Base-by-base conservation (phyloP, 2,113 vertebrate genomes). In the Oceanites oceanicus region DNA sequence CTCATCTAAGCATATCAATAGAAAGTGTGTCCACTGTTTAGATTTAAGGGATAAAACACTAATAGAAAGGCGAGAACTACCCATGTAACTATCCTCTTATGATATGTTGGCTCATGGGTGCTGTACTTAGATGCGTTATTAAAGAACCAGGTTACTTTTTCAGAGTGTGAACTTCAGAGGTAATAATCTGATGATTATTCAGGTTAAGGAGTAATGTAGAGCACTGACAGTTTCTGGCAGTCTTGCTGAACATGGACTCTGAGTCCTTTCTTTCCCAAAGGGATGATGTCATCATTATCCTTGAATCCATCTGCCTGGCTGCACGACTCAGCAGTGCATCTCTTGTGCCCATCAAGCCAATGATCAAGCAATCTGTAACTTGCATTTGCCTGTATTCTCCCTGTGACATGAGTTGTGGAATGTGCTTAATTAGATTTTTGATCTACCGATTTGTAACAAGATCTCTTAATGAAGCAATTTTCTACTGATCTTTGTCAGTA, bases 31-130 rank as follows among this genome's bases (percentile, higher is more conserved):
- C 94, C 40, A 11, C 67, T 97, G 95, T 92, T 96, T 91, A 96
- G 97, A 97, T 97, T 65, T 58, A 92, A 97, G 96, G 97, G 95
- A 96, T 95, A 94, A 97, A 95, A 85, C 81, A 94, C 75, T 73
- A 93, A 50, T 53, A 96, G 94, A 92, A 97, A 98, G 87, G 58
- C 71, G 90, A 94, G 95, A 94, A 92, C 92, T 94, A 97, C 92
- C 90, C 86, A 83, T 92, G 40, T 96, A 96, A 97, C 98, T 98
- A 98, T 92, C 62, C 71, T 97, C 78, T 91, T 96, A 70, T 38
- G 88, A 86, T 93, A 65, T n/a, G 21, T 40, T 86, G 82, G 81
- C 86, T 98, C 88, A 78, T 72, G 89, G 83, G 71, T 83, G 80
- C 67, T 18, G 13, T 72, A 63, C 65, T 59, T 81, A 17, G 3